A percentile compares a stretch with the other conserved stretches of the same genome.
Conservation (phyloP, 2,113 vertebrate genomes). For the Ranitomeya imitator region DNA sequence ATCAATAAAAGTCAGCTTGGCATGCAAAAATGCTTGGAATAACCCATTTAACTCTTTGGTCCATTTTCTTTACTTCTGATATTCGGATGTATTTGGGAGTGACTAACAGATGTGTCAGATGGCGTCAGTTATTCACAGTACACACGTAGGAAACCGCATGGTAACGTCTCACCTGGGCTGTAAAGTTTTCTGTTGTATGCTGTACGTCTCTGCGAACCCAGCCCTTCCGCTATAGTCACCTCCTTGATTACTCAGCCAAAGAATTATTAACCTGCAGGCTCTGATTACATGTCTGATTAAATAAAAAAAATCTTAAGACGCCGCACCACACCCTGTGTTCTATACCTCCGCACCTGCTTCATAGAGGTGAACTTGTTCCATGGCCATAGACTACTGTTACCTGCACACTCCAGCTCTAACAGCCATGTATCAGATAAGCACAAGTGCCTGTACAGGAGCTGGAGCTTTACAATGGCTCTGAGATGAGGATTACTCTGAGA, state of each 20-base stretch:
- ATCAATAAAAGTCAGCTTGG: too few relatives aligned
- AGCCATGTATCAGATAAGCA: not conserved
- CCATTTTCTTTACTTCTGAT: not conserved
- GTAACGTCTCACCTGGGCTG: not conserved
- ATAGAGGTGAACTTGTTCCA: not conserved
- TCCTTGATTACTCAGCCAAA: slow-evolving; percentile 61
- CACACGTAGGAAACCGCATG: not conserved
- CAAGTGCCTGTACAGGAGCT: not conserved
- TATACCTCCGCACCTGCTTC: slow-evolving; percentile 38
- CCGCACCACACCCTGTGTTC: slow-evolving; percentile 21
- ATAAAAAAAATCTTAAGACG: slow-evolving; percentile 9
- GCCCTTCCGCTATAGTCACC: slow-evolving; percentile 59
- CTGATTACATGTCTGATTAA: slow-evolving; percentile 55
- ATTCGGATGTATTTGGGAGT: not conserved
- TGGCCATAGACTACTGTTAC: not conserved
- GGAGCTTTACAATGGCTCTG: not conserved
- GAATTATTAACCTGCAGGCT: slow-evolving; percentile 62
- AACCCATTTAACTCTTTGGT: not conserved
- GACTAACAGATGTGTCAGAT: not conserved
- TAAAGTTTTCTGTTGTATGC: not conserved
- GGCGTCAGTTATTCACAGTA: not conserved
- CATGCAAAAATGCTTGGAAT: not conserved
- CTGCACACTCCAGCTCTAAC: not conserved
- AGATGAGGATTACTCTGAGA: too few relatives aligned
- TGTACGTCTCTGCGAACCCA: slow-evolving; percentile 49